Evolutionary conservation across 30 jellyfish, hydroid and myxozoan genomes (phyloP).

Genomic region (Haliclystus octoradiatus): DNA sequence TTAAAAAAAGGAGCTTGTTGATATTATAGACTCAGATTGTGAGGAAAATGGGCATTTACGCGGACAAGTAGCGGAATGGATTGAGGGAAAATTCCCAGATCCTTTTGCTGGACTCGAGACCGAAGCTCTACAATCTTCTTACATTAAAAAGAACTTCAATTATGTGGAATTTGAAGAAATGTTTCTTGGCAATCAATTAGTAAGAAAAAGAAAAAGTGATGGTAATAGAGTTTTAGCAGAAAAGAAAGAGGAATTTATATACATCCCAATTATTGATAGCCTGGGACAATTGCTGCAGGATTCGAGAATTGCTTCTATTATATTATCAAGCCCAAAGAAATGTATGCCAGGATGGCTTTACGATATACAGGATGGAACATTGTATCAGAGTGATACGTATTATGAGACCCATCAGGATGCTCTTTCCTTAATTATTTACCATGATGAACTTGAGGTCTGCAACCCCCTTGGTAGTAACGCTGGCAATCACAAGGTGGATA

Average conservation of each 20-base stretch:
- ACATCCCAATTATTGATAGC: neutral
- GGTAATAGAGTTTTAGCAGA: neutral
- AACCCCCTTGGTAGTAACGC: neutral
- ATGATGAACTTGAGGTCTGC: conserved; percentile 1
- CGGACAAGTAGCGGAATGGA: no score
- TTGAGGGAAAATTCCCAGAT: no score
- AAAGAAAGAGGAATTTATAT: neutral
- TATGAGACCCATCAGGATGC: neutral
- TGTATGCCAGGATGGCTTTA: neutral
- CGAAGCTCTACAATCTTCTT: neutral
- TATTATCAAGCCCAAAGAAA: neutral
- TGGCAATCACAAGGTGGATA: neutral
- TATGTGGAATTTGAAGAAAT: neutral
- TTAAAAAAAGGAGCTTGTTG: no score
- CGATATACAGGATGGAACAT: neutral
- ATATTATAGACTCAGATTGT: no score
- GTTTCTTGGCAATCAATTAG: neutral
- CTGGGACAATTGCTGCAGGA: neutral
- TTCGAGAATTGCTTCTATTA: neutral
- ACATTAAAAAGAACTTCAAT: neutral
- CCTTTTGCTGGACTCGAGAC: no score
- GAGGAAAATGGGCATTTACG: no score
- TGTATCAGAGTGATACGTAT: neutral
- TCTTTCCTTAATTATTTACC: neutral
- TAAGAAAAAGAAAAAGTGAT: no score